phyloP scores from a whole-genome alignment of 1,140 invertebrate species.

The Drosophila grimshawi region DNA sequence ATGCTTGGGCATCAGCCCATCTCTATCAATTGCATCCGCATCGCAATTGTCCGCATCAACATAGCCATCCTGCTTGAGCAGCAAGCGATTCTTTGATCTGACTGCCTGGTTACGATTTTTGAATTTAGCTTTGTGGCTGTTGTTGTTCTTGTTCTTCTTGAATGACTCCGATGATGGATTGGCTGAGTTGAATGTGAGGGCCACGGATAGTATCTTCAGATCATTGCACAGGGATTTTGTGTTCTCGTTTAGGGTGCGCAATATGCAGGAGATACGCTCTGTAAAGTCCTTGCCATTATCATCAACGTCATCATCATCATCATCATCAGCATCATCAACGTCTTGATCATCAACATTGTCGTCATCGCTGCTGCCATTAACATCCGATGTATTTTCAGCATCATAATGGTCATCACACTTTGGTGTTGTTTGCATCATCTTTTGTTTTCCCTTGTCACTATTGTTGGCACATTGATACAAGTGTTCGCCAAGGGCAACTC shows the following conservation, averaged over 20 bases:
- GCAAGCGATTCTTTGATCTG: too few species aligned
- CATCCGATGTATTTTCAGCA: neutral
- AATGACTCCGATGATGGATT: too few species aligned
- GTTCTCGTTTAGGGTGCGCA: neutral
- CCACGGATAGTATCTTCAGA: neutral
- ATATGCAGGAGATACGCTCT: neutral
- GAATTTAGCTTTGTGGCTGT: too few species aligned
- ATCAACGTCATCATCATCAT: neutral
- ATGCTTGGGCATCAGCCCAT: too few species aligned
- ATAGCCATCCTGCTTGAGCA: too few species aligned
- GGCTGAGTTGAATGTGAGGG: neutral
- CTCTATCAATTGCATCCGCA: too few species aligned
- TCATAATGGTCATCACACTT: neutral
- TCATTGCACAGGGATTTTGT: neutral
- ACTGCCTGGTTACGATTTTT: too few species aligned
- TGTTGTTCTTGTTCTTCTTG: neutral
- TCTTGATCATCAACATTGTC: conserved; percentile 2
- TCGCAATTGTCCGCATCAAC: too few species aligned
- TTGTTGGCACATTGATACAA: too few species aligned
- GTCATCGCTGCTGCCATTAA: neutral
- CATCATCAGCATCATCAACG: neutral
- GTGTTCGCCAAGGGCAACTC: too few species aligned
- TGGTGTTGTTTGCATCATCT: neutral
- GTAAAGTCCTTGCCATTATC: neutral
- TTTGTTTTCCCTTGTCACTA: too few species aligned